Conservation (phyloP, 1,140 invertebrate genomes). For the Xylocopa sonorina region DNA sequence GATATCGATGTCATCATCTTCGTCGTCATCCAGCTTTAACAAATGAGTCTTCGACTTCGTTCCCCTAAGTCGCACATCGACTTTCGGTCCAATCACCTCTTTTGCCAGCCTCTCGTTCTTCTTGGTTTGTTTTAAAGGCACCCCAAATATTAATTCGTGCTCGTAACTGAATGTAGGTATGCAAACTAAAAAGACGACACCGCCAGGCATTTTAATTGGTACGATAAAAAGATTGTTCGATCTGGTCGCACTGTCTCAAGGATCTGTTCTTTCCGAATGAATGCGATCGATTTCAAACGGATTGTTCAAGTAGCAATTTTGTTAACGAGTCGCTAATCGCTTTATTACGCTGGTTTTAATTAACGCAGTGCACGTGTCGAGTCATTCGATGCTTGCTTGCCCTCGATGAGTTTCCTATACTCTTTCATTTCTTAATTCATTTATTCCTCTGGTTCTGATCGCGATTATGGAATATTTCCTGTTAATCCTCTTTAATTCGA, state of each 20-base stretch:
- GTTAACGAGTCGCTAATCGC: slow-evolving; percentile 52
- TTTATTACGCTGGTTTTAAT: slow-evolving; percentile 46
- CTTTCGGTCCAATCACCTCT: slow-evolving; percentile 48
- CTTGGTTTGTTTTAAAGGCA: slow-evolving; percentile 66
- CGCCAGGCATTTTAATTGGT: slow-evolving; percentile 77
- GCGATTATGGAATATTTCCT: no score
- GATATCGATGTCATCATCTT: slow-evolving; percentile 48
- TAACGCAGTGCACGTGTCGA: background rate
- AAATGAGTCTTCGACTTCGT: slow-evolving; percentile 65
- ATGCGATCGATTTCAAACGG: background rate
- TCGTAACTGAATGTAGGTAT: slow-evolving; percentile 84
- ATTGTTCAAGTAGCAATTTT: slow-evolving; percentile 24
- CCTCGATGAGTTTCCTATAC: background rate
- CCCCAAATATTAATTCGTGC: slow-evolving; percentile 82
- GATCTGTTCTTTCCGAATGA: background rate
- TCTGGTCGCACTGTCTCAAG: background rate
- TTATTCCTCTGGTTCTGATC: background rate
- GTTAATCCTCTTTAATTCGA: no score
- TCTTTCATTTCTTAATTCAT: background rate
- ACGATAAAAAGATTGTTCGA: background rate
- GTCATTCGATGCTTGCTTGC: background rate
- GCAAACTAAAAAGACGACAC: slow-evolving; percentile 84
- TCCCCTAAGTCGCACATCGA: slow-evolving; percentile 74
- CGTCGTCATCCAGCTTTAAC: slow-evolving; percentile 66
- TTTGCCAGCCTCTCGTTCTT: slow-evolving; percentile 57